Conservation (phyloP, 1,140 invertebrate species). For the Ceratosolen solmsi region DNA sequence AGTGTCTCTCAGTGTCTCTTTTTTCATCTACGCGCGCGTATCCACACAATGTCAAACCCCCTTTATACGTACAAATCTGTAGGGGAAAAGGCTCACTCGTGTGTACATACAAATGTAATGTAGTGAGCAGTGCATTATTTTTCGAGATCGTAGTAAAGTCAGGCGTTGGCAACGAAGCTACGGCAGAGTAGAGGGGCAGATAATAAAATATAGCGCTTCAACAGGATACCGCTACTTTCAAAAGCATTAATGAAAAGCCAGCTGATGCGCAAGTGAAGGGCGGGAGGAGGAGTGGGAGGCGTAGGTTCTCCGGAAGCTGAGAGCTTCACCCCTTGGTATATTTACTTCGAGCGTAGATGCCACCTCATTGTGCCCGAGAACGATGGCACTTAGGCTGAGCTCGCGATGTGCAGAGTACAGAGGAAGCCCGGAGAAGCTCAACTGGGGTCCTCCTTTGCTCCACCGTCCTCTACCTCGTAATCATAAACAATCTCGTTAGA, state of each 20-base stretch:
- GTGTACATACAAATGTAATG: neutral
- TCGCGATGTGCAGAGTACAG: no score
- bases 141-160: slow-evolving; percentile 20
- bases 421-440: neutral
- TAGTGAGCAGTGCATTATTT: slow-evolving; percentile 19
- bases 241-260: slow-evolving; percentile 15
- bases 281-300: no score
- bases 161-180: neutral
- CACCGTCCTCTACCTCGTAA: neutral
- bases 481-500: no score
- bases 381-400: neutral
- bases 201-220: neutral
- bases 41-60: neutral
- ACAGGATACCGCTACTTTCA: neutral
- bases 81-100: no score
- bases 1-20: no score
- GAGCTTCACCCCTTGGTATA: neutral
- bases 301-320: neutral
- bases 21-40: neutral
- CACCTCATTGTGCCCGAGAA: slow-evolving; percentile 20
- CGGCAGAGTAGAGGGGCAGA: neutral
- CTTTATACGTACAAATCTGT: neutral
- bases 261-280: neutral
- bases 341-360: slow-evolving; percentile 8
- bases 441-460: neutral